Conservation (phyloP, 2,113 vertebrate species). For the Actenoides hombroni region DNA sequence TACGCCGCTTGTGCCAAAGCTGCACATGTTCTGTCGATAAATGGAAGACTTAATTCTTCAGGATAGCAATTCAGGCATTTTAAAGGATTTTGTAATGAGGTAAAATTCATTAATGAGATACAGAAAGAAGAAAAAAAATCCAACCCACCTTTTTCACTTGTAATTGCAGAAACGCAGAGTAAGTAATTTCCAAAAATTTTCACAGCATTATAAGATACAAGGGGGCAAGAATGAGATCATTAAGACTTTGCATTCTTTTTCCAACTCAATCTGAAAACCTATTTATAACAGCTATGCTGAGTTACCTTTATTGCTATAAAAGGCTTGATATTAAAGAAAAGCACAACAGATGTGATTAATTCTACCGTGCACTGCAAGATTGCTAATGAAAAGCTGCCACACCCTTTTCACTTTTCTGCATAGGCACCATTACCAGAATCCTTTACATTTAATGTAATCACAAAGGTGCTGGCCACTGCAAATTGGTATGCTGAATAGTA, state of each 20-base stretch:
- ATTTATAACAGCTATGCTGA: background rate
- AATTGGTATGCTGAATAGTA: fast-evolving
- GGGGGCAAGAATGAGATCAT: background rate
- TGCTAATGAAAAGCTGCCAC: background rate
- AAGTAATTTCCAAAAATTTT: background rate
- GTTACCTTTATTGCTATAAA: background rate
- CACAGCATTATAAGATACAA: background rate
- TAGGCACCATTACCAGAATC: background rate
- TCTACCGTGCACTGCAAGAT: background rate
- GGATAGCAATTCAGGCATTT: slow-evolving; percentile 11
- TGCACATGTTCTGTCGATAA: background rate
- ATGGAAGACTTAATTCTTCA: slow-evolving; percentile 31
- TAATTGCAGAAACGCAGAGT: background rate
- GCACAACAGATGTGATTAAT: background rate
- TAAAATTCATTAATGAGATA: slow-evolving; percentile 11
- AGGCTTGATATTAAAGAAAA: background rate
- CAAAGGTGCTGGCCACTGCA: background rate
- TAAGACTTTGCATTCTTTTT: background rate
- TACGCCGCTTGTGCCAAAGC: background rate
- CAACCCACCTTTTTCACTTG: background rate
- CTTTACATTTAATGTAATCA: background rate
- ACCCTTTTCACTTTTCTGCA: background rate
- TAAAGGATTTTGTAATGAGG: slow-evolving; percentile 27
- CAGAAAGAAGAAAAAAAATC: fast-evolving
- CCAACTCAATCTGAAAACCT: background rate